Evolutionary conservation across 2,113 vertebrate genomes (phyloP), one percentile per base, ranked within the genome.

Genomic region (Elephantulus edwardii): DNA sequence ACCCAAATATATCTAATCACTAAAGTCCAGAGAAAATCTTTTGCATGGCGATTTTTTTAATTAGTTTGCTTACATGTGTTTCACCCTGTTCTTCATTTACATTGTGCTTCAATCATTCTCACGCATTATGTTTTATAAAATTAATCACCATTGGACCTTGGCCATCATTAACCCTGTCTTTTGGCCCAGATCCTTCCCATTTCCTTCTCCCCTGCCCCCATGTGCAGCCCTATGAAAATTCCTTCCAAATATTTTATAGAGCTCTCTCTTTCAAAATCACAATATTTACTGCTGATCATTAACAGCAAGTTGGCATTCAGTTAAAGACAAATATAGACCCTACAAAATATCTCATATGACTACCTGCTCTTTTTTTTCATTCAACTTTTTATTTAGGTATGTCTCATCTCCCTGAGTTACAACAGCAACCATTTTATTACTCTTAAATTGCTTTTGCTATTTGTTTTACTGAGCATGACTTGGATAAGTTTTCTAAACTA

Each of bases 401-500:
- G 24, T 68, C 19, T 64, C 40, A 70, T 80, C 19, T 92, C 62
- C 20, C 13, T 17, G 83, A 81, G 30, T 30, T 74, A 71, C 78
- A 91, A 71, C 0, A 89, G n/a, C 81, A 78, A 85, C n/a, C 35
- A 17, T 82, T 64, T 56, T 6, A 30, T 62, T 88, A 80, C n/a
- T 80, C 24, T 71, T 50, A 70, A 76, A 80, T 8, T 68, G 12
- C 56, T 50, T 84, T 72, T 83, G 28, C 44, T 82, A 66, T 2
- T 80, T 24, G 76, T 70, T 70, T 92, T 50, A 64, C 30, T 54
- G 40, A 91, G 38, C 46, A 62, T 86, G 11, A n/a, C n/a, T 48
- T 76, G 68, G 66, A 46, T 88, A 91, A 66, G 52, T 50, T 86
- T 86, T 86, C 83, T 48, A 78, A 92, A 60, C 14, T 56, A 91